Conservation (phyloP, 2,113 vertebrate genomes). For the Epinephelus lanceolatus region DNA sequence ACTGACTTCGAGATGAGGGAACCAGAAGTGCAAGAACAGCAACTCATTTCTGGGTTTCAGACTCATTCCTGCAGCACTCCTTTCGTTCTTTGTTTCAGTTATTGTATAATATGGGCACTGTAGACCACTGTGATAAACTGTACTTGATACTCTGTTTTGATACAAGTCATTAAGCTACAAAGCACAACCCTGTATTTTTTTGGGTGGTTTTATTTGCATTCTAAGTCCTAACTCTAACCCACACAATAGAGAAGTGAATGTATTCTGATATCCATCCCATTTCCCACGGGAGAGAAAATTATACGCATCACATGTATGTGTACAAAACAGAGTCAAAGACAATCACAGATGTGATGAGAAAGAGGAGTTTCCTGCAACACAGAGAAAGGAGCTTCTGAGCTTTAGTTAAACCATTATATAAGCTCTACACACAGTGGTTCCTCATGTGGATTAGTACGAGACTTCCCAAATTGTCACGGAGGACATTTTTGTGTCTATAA, state of each 20-base stretch:
- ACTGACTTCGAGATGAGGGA: too few species aligned
- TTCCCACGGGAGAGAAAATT: not conserved
- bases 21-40: too few species aligned
- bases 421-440: not conserved
- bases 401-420: conserved; percentile 10
- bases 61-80: too few species aligned
- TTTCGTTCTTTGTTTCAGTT: not conserved
- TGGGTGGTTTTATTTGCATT: not conserved
- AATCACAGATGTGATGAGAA: conserved; percentile 2
- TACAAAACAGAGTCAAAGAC: conserved; percentile 14
- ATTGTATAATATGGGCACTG: not conserved
- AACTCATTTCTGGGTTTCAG: too few species aligned
- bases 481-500: not conserved
- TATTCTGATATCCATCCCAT: not conserved
- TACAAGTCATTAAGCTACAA: not conserved
- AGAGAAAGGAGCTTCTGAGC: not conserved
- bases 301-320: not conserved
- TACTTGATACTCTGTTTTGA: not conserved
- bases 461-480: not conserved
- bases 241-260: not conserved
- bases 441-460: not conserved
- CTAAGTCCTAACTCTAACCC: conserved; percentile 4
- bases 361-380: conserved; percentile 2
- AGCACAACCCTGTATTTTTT: not conserved
- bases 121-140: not conserved